These are phyloP conservation scores for Arenaria interpres DNA, from an alignment of 2,113 vertebrate species.

Conservation along the genomic window DNA sequence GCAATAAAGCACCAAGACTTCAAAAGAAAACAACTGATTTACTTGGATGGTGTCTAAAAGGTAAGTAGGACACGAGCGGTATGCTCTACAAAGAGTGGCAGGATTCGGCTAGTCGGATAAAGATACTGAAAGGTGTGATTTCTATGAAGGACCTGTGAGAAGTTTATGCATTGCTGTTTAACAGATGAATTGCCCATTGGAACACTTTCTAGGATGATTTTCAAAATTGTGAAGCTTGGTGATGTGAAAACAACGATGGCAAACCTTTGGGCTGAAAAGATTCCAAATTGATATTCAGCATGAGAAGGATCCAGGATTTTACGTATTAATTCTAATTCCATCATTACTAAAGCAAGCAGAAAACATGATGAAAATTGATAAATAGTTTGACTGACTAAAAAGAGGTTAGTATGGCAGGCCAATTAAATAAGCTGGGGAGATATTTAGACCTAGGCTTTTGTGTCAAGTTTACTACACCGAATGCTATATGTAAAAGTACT, in stretches of 20 bases:
- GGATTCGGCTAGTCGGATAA: neutral
- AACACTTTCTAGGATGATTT: neutral
- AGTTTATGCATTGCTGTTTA: neutral
- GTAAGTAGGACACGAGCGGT: neutral
- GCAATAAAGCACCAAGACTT: neutral
- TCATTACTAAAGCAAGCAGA: neutral
- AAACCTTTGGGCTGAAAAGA: neutral
- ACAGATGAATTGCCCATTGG: neutral
- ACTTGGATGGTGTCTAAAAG: conserved; percentile 17
- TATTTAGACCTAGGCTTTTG: neutral
- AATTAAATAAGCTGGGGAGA: neutral
- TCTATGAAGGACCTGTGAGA: neutral
- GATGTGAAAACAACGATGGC: neutral
- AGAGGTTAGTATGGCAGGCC: neutral
- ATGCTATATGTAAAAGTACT: neutral
- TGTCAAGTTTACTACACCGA: neutral
- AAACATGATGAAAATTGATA: neutral
- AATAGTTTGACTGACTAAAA: neutral
- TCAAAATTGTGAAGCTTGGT: neutral
- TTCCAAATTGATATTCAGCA: neutral
- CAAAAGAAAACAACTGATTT: conserved; percentile 26
- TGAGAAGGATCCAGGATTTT: neutral
- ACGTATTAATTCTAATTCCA: neutral
- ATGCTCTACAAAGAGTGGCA: neutral
- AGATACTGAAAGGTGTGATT: neutral